Conservation (phyloP, 2,113 vertebrate species). For the Trichechus manatus region DNA sequence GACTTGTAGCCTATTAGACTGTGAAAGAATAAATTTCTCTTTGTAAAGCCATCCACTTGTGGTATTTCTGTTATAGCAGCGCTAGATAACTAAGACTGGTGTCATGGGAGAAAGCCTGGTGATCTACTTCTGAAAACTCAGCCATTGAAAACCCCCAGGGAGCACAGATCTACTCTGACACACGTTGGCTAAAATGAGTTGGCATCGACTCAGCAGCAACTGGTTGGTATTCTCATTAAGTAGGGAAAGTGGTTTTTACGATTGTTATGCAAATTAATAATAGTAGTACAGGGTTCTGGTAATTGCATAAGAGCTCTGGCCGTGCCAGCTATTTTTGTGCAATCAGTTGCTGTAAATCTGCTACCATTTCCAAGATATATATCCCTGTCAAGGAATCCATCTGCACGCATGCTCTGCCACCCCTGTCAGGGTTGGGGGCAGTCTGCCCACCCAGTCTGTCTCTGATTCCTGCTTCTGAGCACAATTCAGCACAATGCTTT, state of each 20-base stretch:
- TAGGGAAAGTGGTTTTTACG: conserved; percentile 4
- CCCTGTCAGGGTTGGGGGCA: neutral
- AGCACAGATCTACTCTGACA: no score
- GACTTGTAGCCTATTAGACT: no score
- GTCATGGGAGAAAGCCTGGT: no score
- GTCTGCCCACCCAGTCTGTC: neutral
- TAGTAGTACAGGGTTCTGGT: neutral
- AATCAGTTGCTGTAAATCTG: conserved; percentile 28
- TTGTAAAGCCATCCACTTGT: no score
- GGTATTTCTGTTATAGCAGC: no score
- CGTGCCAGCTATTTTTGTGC: neutral
- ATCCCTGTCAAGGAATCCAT: neutral
- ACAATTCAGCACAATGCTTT: neutral
- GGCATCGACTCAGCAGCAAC: no score
- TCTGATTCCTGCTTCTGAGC: neutral
- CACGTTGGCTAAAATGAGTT: neutral
- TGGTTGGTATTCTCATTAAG: neutral
- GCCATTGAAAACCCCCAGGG: no score
- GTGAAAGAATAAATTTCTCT: no score
- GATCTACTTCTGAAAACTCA: no score
- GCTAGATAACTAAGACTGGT: no score
- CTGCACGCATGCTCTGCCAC: neutral
- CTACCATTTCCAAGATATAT: conserved; percentile 18
- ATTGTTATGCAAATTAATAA: conserved; percentile 30
- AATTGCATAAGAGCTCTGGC: conserved; percentile 11